Evolutionary conservation across 2,797 vertebrate species (phyloP).

Genomic region (Eidolon dupreanum): DNA sequence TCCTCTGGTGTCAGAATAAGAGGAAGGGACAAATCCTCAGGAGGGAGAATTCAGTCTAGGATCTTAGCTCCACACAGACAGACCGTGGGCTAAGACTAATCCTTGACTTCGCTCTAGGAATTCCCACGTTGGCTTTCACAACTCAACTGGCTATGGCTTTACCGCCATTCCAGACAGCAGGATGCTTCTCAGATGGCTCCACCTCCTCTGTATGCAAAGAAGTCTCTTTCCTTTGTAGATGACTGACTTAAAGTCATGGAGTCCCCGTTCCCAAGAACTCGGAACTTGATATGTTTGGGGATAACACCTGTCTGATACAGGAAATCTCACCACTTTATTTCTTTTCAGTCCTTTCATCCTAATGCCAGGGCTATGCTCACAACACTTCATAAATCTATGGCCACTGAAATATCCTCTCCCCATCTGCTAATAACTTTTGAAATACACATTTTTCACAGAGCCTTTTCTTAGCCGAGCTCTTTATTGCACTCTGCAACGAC

Average conservation of each 20-base stretch:
- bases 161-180: background rate
- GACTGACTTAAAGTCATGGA: background rate
- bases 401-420: background rate
- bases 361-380: background rate
- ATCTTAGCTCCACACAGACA: background rate
- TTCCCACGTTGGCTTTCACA: background rate
- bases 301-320: constrained; percentile 46
- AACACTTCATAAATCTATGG: constrained; percentile 25
- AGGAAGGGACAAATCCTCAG: background rate
- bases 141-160: background rate
- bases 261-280: background rate
- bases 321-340: constrained; percentile 23
- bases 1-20: background rate
- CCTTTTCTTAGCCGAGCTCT: background rate
- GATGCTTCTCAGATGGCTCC: background rate
- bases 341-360: constrained; percentile 26
- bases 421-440: background rate
- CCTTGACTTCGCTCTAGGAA: background rate
- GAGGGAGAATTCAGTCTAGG: background rate
- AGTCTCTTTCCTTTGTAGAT: background rate
- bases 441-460: background rate
- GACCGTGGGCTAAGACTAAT: background rate
- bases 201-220: background rate
- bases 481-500: background rate
- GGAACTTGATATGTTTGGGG: constrained; percentile 45